Percentiles rank a stretch among this genome's conserved stretches.
Conservation (phyloP, 1,140 invertebrate genomes). For the Pemphigus obesinymphae region DNA sequence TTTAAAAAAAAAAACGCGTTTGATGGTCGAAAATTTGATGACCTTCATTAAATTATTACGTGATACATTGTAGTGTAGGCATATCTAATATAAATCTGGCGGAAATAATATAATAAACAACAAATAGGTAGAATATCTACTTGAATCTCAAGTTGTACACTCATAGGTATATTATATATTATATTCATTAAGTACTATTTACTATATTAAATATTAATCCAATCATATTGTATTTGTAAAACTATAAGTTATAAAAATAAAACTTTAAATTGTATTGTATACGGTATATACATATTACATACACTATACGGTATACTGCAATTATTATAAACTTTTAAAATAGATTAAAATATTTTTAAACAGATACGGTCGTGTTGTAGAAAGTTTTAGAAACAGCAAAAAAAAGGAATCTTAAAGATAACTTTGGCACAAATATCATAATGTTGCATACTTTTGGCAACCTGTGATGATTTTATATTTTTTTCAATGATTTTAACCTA, state of each 20-base stretch:
- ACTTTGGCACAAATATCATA: conserved; percentile 5
- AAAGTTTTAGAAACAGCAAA: background rate
- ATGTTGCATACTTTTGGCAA: conserved; percentile 17
- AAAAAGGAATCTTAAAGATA: background rate
- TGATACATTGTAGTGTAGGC: too few species aligned
- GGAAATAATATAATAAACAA: too few species aligned
- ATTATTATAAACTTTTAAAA: background rate
- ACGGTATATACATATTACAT: background rate
- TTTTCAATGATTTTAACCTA: background rate
- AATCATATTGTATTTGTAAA: too few species aligned
- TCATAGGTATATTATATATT: too few species aligned
- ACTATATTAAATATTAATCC: too few species aligned
- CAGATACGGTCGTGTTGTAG: background rate
- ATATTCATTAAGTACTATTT: too few species aligned
- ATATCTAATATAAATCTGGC: too few species aligned
- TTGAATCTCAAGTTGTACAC: too few species aligned
- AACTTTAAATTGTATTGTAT: background rate
- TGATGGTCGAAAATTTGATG: too few species aligned
- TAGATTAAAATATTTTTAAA: background rate
- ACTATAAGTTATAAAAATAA: background rate
- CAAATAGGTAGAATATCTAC: too few species aligned
- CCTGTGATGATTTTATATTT: background rate
- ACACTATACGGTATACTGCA: background rate
- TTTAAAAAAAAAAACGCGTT: too few species aligned
- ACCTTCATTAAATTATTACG: too few species aligned